Evolutionary conservation across 2,797 vertebrate species (phyloP).

Genomic region (Sorex maritimensis): DNA sequence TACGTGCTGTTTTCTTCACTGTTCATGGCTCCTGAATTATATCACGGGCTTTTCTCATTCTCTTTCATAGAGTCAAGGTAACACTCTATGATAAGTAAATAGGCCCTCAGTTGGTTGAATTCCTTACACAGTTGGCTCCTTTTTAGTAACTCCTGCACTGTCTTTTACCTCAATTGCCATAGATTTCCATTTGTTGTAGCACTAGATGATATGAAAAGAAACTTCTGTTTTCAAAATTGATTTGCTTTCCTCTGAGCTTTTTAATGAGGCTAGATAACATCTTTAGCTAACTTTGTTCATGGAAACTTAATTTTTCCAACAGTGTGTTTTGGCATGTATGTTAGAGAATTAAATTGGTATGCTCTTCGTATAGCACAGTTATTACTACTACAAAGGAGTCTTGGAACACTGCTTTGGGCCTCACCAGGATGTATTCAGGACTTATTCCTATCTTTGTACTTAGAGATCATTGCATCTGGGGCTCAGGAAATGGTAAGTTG

Average conservation of each 20-base stretch:
- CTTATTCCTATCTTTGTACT: no score
- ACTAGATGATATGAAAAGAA: constrained; percentile 14
- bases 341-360: not conserved
- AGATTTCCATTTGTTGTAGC: constrained; percentile 21
- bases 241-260: constrained; percentile 11
- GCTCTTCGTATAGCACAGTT: not conserved
- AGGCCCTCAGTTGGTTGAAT: not conserved
- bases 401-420: no score
- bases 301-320: constrained; percentile 19
- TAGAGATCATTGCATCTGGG: no score
- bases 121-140: not conserved
- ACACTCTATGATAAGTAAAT: not conserved
- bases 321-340: not conserved
- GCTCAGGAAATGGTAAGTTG: no score
- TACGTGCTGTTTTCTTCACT: not conserved
- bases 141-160: not conserved
- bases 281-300: not conserved
- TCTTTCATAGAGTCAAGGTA: not conserved
- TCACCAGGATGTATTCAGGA: no score
- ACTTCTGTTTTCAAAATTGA: not conserved
- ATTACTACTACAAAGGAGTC: not conserved
- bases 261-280: not conserved
- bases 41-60: not conserved
- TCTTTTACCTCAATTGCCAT: not conserved
- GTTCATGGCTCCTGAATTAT: not conserved